phyloP scores from a whole-genome alignment of 2,888 invertebrate species.

The Amphipyra tragopoginis region DNA sequence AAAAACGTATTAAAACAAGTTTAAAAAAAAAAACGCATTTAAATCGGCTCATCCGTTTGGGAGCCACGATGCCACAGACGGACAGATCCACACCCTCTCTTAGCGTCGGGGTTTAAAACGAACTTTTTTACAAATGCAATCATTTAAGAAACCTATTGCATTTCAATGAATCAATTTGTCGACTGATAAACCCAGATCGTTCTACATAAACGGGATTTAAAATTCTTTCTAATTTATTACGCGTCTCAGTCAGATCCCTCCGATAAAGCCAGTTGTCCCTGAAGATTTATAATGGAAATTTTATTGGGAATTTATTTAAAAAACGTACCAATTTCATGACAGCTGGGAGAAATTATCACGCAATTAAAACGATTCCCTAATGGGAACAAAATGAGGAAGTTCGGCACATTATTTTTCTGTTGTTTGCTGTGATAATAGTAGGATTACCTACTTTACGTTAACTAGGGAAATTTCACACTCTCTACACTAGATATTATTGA shows the following conservation, averaged over 20 bases:
- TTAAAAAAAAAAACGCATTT: too few relatives aligned
- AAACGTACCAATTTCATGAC: conserved; percentile 50
- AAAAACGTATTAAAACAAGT: too few relatives aligned
- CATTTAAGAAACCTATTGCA: conserved; percentile 7
- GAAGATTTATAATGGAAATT: conserved; percentile 64
- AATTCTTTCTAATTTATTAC: conserved; percentile 56
- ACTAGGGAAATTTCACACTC: too few relatives aligned
- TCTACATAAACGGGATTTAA: conserved; percentile 58
- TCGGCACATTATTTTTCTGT: conserved; percentile 35
- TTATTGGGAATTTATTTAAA: conserved; percentile 54
- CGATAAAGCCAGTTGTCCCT: conserved; percentile 47
- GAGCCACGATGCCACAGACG: too few relatives aligned
- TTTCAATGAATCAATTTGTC: conserved; percentile 34
- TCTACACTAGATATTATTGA: too few relatives aligned
- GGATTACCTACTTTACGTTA: too few relatives aligned
- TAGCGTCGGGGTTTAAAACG: neutral
- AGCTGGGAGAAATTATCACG: conserved; percentile 57
- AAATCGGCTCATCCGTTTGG: too few relatives aligned
- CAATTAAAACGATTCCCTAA: conserved; percentile 57
- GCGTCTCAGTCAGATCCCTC: conserved; percentile 53
- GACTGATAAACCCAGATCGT: conserved; percentile 36
- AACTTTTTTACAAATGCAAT: conserved; percentile 2
- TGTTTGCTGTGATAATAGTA: conserved; percentile 27
- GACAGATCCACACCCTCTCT: too few relatives aligned
- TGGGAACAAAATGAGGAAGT: conserved; percentile 47